These are phyloP conservation scores for Epinephelus cyanopodus DNA, from an alignment of 2,113 vertebrate genomes.

Conservation along the genomic window DNA sequence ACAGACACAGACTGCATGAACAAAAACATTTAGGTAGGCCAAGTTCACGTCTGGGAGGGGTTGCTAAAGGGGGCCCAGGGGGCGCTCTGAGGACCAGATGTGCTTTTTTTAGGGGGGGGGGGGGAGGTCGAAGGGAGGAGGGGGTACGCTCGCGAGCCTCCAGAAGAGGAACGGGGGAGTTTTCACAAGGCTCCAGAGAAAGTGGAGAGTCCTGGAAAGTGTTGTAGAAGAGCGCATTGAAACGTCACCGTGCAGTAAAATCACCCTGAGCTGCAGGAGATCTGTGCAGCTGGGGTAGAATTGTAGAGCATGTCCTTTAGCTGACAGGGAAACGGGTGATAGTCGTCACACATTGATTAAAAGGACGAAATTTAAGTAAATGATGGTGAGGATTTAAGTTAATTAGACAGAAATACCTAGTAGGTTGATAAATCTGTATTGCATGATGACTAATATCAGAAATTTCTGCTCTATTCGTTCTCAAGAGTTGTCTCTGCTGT, in stretches of 20 bases:
- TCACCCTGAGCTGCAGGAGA: constrained; percentile 2
- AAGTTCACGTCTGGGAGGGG: constrained; percentile 82
- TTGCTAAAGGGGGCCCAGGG: constrained; percentile 70
- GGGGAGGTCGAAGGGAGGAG: constrained; percentile 8
- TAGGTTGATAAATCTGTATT: background rate
- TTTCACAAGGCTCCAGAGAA: constrained; percentile 50
- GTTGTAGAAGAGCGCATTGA: background rate
- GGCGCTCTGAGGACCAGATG: constrained; percentile 79
- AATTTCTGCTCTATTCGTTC: background rate
- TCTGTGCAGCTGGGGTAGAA: background rate
- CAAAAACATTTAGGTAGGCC: constrained; percentile 84
- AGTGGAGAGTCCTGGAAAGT: constrained; percentile 38
- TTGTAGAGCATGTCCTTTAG: background rate
- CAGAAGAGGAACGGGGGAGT: constrained; percentile 14
- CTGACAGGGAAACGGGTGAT: no score
- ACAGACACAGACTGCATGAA: constrained; percentile 67
- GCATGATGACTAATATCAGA: background rate
- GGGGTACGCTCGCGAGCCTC: constrained; percentile 36
- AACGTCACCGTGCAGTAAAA: constrained; percentile 9
- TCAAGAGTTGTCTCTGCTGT: background rate
- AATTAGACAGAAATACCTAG: background rate
- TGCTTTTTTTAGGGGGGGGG: constrained; percentile 48
- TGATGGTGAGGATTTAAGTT: background rate
- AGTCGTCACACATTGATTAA: no score
- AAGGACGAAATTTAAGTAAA: accelerated